Evolutionary conservation across 1,140 invertebrate genomes (phyloP).

Genomic region (Elymnias hypermnestra): DNA sequence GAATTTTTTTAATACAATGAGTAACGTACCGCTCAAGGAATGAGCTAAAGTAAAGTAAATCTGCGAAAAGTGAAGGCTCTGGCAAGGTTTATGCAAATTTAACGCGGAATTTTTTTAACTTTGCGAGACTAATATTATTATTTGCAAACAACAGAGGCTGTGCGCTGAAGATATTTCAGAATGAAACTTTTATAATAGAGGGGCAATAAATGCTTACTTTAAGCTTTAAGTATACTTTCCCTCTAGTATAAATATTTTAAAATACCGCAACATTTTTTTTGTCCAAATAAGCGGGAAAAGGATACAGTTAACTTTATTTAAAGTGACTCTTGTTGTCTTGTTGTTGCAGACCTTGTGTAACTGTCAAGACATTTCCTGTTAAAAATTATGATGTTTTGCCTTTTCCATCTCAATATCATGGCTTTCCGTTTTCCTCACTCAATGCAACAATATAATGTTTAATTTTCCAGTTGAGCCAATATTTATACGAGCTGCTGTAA

Average conservation of each 20-base stretch:
- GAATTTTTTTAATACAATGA: slow-evolving; percentile 41
- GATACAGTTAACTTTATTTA: too few relatives aligned
- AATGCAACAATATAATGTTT: too few relatives aligned
- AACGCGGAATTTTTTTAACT: slow-evolving; percentile 57
- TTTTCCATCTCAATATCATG: too few relatives aligned
- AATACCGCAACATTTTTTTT: too few relatives aligned
- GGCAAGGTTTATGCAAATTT: slow-evolving; percentile 66
- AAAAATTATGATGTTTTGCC: too few relatives aligned
- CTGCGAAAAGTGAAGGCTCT: slow-evolving; percentile 36
- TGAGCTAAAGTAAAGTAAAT: slow-evolving; percentile 48
- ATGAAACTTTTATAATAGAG: slow-evolving; percentile 25
- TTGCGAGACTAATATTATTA: slow-evolving; percentile 57
- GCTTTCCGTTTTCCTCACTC: too few relatives aligned
- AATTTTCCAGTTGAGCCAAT: too few relatives aligned
- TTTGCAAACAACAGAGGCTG: slow-evolving; percentile 52
- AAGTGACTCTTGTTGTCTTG: too few relatives aligned
- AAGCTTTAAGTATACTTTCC: slow-evolving; percentile 14
- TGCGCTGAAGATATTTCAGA: slow-evolving; percentile 26
- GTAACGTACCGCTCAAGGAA: slow-evolving; percentile 34
- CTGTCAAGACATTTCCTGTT: too few relatives aligned
- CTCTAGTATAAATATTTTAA: slow-evolving; percentile 12
- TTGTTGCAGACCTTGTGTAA: too few relatives aligned
- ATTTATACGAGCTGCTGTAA: too few relatives aligned
- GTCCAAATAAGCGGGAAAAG: too few relatives aligned
- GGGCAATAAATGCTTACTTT: slow-evolving; percentile 18